Evolutionary conservation across 2,888 invertebrate genomes (phyloP), one percentile per base, ranked within the genome.

Genomic region (Lagria hirta): DNA sequence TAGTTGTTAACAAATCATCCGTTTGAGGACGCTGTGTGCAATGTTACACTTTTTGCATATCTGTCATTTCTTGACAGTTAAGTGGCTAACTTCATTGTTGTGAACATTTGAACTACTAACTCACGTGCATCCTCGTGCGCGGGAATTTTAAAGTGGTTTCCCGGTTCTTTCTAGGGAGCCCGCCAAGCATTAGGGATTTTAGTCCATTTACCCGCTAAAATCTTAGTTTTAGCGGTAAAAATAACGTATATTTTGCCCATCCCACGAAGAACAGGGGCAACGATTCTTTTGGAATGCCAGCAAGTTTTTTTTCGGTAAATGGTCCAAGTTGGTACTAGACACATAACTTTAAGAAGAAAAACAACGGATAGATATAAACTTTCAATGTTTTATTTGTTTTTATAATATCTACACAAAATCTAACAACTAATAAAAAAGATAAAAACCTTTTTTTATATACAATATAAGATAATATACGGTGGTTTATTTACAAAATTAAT

Each of bases 171-270:
- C 16, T 34, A 11, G 23, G 5, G 28, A 35, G 27, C 42, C 42
- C 42, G 42, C 42, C 42, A 41, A 41, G 34, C 21, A 35, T 10
- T 16, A 43, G 42, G 42, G 42, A 43, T 23, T 43, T 43, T 43
- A 12, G 18, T 43, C 35, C 27, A 17, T 43, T 43, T 43, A 21
- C 42, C 42, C 42, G 42, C 42, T 43, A 35, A 41, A 37, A 28
- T 43, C 20, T 43, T 43, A 43, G 34, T 43, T 43, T 43, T 29
- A 43, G 42, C 42, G 42, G 42, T 35, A 43, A 43, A 43, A n/a
- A n/a, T n/a, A n/a, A 35, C 34, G 17, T 22, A 12, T 4, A 13
- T 28, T 35, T 35, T 35, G 26, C 16, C 41, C 35, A n/a, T n/a
- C 42, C 35, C 42, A 34, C 42, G 22, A 22, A 18, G 26, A 24